A percentile compares a stretch with the other conserved stretches of the same genome.
These are phyloP conservation scores for Cerceris rybyensis DNA, from an alignment of 2,888 invertebrate species.

Conservation along the genomic window DNA sequence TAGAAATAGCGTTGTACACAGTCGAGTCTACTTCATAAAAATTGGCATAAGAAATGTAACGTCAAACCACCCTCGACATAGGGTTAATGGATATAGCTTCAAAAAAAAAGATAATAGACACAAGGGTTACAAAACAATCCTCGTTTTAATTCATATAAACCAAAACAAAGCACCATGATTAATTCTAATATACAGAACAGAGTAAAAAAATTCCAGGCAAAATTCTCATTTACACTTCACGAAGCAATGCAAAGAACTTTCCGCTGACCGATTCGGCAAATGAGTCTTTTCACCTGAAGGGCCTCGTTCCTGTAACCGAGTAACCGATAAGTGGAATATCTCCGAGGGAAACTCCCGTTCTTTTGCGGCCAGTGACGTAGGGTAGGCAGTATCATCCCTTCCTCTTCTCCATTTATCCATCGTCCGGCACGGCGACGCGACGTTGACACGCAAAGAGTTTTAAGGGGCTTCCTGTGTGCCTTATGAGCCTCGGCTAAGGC, in stretches of 20 bases:
- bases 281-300: conserved; percentile 27
- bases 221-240: background rate
- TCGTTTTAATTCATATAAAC: no score
- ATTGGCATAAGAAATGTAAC: no score
- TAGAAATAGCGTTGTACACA: no score
- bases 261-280: background rate
- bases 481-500: conserved; percentile 25
- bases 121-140: no score
- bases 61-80: no score
- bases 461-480: conserved; percentile 70
- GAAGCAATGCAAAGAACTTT: background rate
- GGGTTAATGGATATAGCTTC: no score
- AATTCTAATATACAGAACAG: no score
- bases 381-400: conserved; percentile 10
- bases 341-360: background rate
- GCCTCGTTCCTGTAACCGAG: conserved; percentile 39
- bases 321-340: conserved; percentile 47
- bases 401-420: conserved; percentile 44
- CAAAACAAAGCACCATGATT: no score
- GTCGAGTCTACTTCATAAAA: no score
- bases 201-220: background rate
- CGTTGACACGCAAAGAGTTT: conserved; percentile 72
- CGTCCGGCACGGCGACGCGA: conserved; percentile 26
- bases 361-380: background rate
- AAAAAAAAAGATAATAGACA: no score